Evolutionary conservation across 2,113 vertebrate genomes (phyloP), one percentile per base, ranked within the genome.

Genomic region (Alouatta palliata): DNA sequence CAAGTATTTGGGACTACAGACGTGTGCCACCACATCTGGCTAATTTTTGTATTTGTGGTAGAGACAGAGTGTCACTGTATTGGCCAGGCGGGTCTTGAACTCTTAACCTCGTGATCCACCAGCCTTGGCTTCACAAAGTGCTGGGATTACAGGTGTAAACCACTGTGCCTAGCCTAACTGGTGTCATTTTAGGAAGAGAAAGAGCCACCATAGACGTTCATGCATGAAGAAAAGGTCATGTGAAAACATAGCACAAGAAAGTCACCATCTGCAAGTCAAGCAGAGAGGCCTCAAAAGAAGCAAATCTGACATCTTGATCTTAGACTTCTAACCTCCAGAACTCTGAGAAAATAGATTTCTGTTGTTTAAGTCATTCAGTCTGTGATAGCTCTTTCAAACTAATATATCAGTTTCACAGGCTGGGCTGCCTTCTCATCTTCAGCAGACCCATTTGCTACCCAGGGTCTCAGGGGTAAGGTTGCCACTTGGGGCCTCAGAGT

Each of bases 11-110:
- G 52, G 52, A 52, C 3, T 52, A 52, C 52, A 17, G 52, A 52
- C 5, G 14, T 52, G 52, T 0, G 4, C 52, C 16, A 52, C 52
- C 16, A 52, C 16, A 0, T 16, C 1, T 52, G 16, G 16, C 52
- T 52, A 52, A 17, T 52, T 52, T 52, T 52, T 52, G 45, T 52
- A 52, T 52, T 19, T 52, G 52, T 52, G 17, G 52, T 52, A 17
- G 52, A 52, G 52, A 52, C 5, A 5, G 52, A 5, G 52, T 52
- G 52, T 52, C 52, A 52, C 52, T 5, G 17, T 52, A 52, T 52
- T 52, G 52, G 52, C 52, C 52, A 52, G 52, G 16, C 5, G 5
- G 52, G 52, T 52, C 52, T 52, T 52, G 52, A 52, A 52, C 52
- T 52, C 52, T 52, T 52, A 52, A 52, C 16, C 52, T 17, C 52